Conservation (phyloP, 2,113 vertebrate genomes). For the Melierax canorus region DNA sequence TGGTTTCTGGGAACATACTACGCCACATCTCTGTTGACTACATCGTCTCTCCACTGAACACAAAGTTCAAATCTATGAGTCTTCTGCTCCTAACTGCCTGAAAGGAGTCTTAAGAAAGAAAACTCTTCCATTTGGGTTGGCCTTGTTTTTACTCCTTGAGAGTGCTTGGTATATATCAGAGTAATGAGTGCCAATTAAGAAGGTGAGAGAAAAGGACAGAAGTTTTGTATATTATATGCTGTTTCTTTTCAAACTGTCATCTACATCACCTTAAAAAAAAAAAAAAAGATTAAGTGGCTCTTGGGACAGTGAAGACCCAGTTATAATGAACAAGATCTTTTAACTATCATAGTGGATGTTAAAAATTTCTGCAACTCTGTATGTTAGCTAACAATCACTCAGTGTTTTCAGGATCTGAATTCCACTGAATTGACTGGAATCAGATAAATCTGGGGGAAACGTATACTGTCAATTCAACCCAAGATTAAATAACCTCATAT, state of each 20-base stretch:
- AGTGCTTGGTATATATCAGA: neutral
- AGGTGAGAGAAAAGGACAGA: neutral
- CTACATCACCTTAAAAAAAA: neutral
- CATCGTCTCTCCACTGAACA: neutral
- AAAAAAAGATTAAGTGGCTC: neutral
- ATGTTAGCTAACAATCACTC: neutral
- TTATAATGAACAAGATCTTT: neutral
- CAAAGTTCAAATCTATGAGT: neutral
- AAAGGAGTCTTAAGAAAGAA: neutral
- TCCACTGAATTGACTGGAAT: neutral
- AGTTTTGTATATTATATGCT: neutral
- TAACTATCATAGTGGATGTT: neutral
- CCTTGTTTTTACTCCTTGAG: neutral
- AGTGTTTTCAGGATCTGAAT: neutral
- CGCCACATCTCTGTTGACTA: neutral
- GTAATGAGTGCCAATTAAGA: neutral
- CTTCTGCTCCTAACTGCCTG: neutral
- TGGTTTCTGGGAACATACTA: neutral
- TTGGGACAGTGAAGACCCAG: neutral
- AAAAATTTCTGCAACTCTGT: neutral
- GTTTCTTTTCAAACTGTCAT: neutral
- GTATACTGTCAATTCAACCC: neutral
- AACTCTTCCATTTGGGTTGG: neutral
- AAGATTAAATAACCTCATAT: neutral
- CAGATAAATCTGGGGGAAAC: neutral